Evolutionary conservation across 1,140 invertebrate species (phyloP).

Genomic region (Oncopeltus fasciatus): DNA sequence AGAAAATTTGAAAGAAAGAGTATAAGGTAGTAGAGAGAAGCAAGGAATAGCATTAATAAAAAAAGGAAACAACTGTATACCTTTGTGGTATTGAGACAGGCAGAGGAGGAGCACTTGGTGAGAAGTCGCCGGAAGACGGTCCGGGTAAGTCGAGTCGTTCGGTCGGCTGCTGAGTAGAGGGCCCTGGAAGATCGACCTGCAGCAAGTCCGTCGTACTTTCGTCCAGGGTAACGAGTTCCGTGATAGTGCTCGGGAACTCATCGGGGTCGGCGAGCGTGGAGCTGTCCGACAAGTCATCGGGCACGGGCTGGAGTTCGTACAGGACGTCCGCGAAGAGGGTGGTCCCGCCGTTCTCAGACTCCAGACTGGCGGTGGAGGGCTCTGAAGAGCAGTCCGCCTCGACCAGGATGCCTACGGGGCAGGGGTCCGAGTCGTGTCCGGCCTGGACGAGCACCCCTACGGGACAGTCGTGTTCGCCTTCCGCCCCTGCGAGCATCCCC

Average conservation of each 20-base stretch:
- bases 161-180: not conserved
- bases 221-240: not conserved
- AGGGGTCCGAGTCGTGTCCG: not conserved
- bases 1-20: no score
- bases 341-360: not conserved
- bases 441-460: not conserved
- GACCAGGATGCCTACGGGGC: not conserved
- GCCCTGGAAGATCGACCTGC: not conserved
- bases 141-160: not conserved
- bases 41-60: not conserved
- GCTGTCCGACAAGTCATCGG: no score
- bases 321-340: not conserved
- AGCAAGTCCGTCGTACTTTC: not conserved
- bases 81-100: not conserved
- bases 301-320: no score
- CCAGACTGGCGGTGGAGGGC: not conserved
- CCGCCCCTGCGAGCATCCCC: slow-evolving; percentile 10
- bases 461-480: not conserved
- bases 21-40: no score
- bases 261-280: not conserved
- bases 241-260: not conserved
- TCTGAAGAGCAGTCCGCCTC: not conserved
- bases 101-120: not conserved
- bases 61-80: not conserved
- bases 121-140: not conserved